Conservation (phyloP, 2,113 vertebrate genomes). For the human region DNA sequence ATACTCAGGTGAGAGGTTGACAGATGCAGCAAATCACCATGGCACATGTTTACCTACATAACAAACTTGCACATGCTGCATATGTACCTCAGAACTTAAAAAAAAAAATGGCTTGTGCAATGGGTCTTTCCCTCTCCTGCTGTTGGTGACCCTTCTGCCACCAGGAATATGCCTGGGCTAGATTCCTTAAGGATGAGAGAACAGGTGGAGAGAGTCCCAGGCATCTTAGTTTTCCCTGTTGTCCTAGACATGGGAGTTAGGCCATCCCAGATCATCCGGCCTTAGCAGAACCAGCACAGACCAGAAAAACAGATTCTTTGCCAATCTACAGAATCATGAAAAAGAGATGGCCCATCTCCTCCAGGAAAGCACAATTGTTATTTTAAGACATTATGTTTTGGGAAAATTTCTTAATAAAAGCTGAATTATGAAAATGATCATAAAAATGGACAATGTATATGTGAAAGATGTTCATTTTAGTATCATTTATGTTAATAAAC, state of each 20-base stretch:
- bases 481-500: background rate
- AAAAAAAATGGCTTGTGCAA: background rate
- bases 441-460: background rate
- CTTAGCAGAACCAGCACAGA: background rate
- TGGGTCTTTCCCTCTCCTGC: background rate
- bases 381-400: background rate
- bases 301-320: background rate
- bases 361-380: background rate
- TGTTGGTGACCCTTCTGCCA: background rate
- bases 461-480: constrained; percentile 5
- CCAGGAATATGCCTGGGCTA: background rate
- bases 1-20: too few relatives aligned
- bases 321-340: background rate
- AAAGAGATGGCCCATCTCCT: background rate
- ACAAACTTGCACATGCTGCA: too few relatives aligned
- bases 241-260: background rate
- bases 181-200: background rate
- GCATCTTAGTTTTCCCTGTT: background rate
- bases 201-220: background rate
- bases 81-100: too few relatives aligned
- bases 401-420: background rate
- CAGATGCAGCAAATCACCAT: too few relatives aligned
- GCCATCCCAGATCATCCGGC: background rate
- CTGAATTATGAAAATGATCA: background rate
- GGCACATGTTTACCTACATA: too few relatives aligned